Evolutionary conservation across 2,888 invertebrate genomes (phyloP), one percentile per base, ranked within the genome.

Genomic region (Unio delphinus): DNA sequence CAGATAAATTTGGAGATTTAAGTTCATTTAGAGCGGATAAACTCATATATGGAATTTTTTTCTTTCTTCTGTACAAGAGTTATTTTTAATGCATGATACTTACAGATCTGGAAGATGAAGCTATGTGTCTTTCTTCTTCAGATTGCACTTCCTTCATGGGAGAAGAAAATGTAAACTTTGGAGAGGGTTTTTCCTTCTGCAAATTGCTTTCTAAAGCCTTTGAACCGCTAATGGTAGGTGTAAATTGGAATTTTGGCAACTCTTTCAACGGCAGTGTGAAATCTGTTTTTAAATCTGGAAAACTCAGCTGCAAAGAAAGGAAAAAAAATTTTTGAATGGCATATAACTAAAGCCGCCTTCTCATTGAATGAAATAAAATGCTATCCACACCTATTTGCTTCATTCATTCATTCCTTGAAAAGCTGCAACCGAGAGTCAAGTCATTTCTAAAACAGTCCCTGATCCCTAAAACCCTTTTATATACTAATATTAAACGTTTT

Each of bases 211-310:
- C 18, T 15, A 45, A 57, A 30, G 57, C 63, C 56, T 66, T 59
- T n/a, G n/a, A 17, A 26, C 55, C 55, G 4, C 65, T n/a, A 55
- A 60, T 55, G 17, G 73, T 55, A 20, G 67, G 34, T 6, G 69
- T 71, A 72, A 92, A 91, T 81, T 92, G 92, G 80, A 93, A 93
- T 75, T 90, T 92, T 3, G 93, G 93, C 81, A 93, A 88, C 65
- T 90, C 91, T n/a, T 92, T 90, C 66, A 93, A 92, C 23, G 92
- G 92, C 70, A 93, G 87, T 61, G 91, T 88, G 76, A 92, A 86
- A 54, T 83, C 89, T 69, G 86, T 85, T 7, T 89, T 86, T 67
- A 91, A 81, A 64, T 87, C 84, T 57, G 86, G 86, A 3, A 83
- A 64, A 45, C 81, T 80, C 17, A 80, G 74, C 84, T 85, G 73